Evolutionary conservation across 2,113 vertebrate genomes (phyloP).

Genomic region (Oncorhynchus tshawytscha): DNA sequence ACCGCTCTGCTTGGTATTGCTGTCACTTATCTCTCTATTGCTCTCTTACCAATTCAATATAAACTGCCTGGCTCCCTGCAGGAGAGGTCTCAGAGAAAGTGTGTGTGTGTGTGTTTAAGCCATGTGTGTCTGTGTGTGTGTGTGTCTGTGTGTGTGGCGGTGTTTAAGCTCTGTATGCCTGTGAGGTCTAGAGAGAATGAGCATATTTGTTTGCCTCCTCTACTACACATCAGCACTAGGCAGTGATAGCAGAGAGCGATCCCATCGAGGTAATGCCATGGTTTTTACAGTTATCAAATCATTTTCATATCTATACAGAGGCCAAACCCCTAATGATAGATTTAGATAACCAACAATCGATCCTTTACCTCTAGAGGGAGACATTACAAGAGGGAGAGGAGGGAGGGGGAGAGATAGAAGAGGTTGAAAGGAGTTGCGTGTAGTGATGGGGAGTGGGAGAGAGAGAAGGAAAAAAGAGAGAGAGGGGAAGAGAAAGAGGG

Average conservation of each 20-base stretch:
- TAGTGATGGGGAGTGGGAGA: background rate
- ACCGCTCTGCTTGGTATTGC: constrained; percentile 16
- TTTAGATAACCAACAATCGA: constrained; percentile 74
- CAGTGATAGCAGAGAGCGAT: constrained; percentile 38
- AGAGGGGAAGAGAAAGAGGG: background rate
- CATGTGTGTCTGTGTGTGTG: no score
- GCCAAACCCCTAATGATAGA: constrained; percentile 68
- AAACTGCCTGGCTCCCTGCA: background rate
- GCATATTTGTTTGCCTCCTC: constrained; percentile 64
- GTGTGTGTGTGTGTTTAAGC: no score
- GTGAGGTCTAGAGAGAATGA: constrained; percentile 21
- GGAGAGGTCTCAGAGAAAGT: no score
- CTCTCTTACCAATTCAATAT: constrained; percentile 35
- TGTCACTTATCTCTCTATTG: constrained; percentile 55
- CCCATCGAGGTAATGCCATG: constrained; percentile 70
- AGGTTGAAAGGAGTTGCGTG: constrained; percentile 28
- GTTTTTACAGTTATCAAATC: constrained; percentile 71
- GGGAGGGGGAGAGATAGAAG: constrained; percentile 24
- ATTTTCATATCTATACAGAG: constrained; percentile 67
- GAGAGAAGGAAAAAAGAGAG: background rate
- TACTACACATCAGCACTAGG: constrained; percentile 37
- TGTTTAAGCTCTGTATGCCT: no score
- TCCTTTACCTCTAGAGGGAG: constrained; percentile 52
- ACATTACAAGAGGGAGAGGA: constrained; percentile 16
- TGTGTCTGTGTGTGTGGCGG: no score